phyloP scores from a whole-genome alignment of 53 echinoderm and acorn worm genomes.

The Hippasteria phrygiana region DNA sequence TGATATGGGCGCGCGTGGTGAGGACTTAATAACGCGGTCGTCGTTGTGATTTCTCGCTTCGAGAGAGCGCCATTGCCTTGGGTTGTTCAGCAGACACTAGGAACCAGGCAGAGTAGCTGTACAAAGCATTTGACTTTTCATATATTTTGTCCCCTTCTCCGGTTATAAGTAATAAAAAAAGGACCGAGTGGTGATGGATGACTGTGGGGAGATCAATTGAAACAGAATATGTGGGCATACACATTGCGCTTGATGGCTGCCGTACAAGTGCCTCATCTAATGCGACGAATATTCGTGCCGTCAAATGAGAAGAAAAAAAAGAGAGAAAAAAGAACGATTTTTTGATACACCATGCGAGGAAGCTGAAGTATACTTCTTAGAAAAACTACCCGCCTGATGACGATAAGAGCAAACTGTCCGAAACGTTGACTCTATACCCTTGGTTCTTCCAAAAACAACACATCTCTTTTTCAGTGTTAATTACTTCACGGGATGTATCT shows the following conservation, averaged over 20 bases:
- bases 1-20: constrained; percentile 39
- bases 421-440: too few relatives aligned
- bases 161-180: constrained; percentile 9
- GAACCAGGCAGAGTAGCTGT: neutral
- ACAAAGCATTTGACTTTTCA: constrained; percentile 47
- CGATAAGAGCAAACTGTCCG: too few relatives aligned
- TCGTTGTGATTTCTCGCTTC: constrained; percentile 54
- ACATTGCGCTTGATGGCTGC: neutral
- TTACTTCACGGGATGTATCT: too few relatives aligned
- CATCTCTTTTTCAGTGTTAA: too few relatives aligned
- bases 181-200: constrained; percentile 23
- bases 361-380: too few relatives aligned
- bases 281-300: constrained; percentile 5
- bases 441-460: too few relatives aligned
- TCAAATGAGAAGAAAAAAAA: too few relatives aligned
- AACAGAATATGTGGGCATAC: constrained; percentile 25
- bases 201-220: constrained; percentile 26
- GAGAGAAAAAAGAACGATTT: too few relatives aligned
- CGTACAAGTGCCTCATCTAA: neutral
- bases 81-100: neutral
- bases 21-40: constrained; percentile 46
- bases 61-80: constrained; percentile 30
- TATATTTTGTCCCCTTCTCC: neutral
- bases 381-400: too few relatives aligned
- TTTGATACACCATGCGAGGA: too few relatives aligned